Conservation (phyloP, 2,113 vertebrate species). For the Cichladusa arquata region DNA sequence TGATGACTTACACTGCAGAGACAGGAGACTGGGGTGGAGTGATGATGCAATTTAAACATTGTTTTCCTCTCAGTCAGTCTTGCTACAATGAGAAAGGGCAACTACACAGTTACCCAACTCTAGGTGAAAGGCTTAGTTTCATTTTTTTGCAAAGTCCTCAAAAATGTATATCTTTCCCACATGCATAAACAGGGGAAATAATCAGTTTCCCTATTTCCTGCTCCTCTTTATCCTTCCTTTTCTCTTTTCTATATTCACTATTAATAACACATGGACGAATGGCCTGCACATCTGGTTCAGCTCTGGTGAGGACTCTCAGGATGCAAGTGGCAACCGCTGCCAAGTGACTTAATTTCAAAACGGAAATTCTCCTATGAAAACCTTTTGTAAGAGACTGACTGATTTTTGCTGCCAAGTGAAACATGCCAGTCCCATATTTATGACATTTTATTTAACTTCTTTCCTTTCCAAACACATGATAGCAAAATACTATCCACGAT, state of each 20-base stretch:
- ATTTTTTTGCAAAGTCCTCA: neutral
- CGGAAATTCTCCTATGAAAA: neutral
- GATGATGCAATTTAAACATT: neutral
- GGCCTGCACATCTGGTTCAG: slow-evolving; percentile 15
- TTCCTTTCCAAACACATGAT: neutral
- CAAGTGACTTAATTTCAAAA: neutral
- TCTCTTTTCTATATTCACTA: neutral
- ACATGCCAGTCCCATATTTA: neutral
- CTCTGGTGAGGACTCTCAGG: neutral
- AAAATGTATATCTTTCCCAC: neutral
- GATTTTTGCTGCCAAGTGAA: neutral
- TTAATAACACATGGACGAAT: neutral
- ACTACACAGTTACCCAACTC: neutral
- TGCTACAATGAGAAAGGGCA: neutral
- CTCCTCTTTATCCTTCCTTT: neutral
- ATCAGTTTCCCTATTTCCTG: neutral
- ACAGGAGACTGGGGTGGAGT: no score
- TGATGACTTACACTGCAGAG: neutral
- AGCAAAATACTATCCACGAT: neutral
- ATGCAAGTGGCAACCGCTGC: neutral
- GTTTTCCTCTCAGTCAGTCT: neutral
- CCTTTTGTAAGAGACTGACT: neutral
- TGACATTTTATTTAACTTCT: neutral
- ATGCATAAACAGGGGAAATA: neutral
- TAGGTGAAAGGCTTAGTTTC: neutral